Evolutionary conservation across 2,888 invertebrate species (phyloP).

Genomic region (Brachypalpus laphriformis): DNA sequence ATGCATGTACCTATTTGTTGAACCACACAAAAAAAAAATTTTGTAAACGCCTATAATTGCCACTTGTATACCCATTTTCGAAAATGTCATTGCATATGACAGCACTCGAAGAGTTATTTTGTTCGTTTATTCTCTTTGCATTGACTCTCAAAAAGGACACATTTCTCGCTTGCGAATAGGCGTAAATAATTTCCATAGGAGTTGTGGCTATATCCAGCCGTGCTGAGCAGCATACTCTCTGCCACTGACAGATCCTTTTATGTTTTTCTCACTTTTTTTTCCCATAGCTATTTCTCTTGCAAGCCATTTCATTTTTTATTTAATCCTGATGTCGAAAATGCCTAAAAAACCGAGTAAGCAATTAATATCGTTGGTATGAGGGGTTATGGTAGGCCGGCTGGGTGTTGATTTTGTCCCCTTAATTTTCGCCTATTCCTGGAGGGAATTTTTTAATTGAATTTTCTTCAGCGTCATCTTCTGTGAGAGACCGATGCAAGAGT

Average conservation of each 20-base stretch:
- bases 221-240: conserved; percentile 22
- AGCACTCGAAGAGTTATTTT: conserved; percentile 56
- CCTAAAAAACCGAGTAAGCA: conserved; percentile 67
- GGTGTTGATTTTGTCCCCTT: conserved; percentile 42
- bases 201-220: not conserved
- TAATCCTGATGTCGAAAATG: conserved; percentile 59
- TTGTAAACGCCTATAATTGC: conserved; percentile 51
- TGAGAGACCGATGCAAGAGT: conserved; percentile 16
- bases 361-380: conserved; percentile 48
- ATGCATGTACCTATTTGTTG: not conserved
- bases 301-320: conserved; percentile 1
- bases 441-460: conserved; percentile 70
- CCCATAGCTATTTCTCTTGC: not conserved
- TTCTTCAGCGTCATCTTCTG: conserved; percentile 35
- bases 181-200: conserved; percentile 34
- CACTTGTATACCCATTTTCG: conserved; percentile 61
- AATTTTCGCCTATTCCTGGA: conserved; percentile 47
- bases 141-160: conserved; percentile 58
- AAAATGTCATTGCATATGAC: conserved; percentile 69
- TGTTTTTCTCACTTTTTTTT: conserved; percentile 37
- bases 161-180: conserved; percentile 15
- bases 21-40: not conserved
- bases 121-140: conserved; percentile 7
- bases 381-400: not conserved
- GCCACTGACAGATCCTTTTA: conserved; percentile 62